Percentiles rank a stretch among this genome's conserved stretches.
These are phyloP conservation scores for Trematomus loennbergii DNA, from an alignment of 2,113 vertebrate species.

Conservation along the genomic window DNA sequence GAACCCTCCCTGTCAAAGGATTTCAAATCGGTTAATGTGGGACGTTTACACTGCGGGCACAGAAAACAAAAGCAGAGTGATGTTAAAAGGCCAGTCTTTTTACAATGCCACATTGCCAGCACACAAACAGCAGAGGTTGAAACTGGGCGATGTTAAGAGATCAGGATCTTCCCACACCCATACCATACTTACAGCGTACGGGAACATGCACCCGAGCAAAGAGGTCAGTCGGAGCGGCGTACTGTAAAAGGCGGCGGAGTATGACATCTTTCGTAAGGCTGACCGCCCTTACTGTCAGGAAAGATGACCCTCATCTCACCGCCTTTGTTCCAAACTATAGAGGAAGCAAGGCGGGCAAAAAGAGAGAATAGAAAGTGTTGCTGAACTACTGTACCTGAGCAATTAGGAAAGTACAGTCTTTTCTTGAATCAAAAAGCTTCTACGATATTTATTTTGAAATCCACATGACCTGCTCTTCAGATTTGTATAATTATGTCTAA, in stretches of 20 bases:
- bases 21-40: conserved; percentile 59
- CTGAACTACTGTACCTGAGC: conserved; percentile 43
- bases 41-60: conserved; percentile 36
- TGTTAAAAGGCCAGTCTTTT: conserved; percentile 39
- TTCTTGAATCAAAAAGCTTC: too few species aligned
- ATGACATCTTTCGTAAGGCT: conserved; percentile 62
- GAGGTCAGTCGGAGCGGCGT: conserved; percentile 31
- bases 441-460: too few species aligned
- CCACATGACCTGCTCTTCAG: too few species aligned
- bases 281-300: conserved; percentile 67
- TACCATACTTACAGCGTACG: background rate
- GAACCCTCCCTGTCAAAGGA: conserved; percentile 55
- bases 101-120: conserved; percentile 23
- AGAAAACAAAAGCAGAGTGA: conserved; percentile 14
- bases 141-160: conserved; percentile 34
- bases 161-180: conserved; percentile 8
- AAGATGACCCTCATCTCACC: conserved; percentile 72
- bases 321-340: conserved; percentile 65
- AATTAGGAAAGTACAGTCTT: background rate
- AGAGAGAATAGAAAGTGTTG: conserved; percentile 50
- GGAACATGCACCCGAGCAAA: background rate
- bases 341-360: conserved; percentile 45
- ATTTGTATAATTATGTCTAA: too few species aligned
- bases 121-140: conserved; percentile 20
- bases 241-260: conserved; percentile 51